A percentile compares a stretch with the other conserved stretches of the same genome.
These are phyloP conservation scores for Papilio protenor DNA, from an alignment of 2,888 invertebrate genomes.

Conservation along the genomic window DNA sequence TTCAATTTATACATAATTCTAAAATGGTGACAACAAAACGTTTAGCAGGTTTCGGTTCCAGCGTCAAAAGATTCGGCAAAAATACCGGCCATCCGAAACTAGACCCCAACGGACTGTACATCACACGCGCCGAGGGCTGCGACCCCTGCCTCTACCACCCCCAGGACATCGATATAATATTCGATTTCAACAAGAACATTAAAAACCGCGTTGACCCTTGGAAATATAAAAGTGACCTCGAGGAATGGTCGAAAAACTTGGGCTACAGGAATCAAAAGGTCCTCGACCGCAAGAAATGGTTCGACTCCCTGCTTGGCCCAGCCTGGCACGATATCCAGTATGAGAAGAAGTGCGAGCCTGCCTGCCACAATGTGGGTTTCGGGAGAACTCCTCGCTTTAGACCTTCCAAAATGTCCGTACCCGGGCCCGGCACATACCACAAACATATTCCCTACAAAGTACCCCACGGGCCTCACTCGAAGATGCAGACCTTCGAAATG, in stretches of 20 bases:
- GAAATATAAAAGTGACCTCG: constrained; percentile 70
- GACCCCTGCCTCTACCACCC: constrained; percentile 58
- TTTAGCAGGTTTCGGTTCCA: constrained; percentile 56
- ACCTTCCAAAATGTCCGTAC: constrained; percentile 52
- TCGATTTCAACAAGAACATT: constrained; percentile 57
- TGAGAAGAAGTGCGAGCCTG: constrained; percentile 55
- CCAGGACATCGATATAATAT: constrained; percentile 57
- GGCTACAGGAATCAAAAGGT: constrained; percentile 73
- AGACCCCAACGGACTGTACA: constrained; percentile 66
- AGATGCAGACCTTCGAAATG: constrained; percentile 65
- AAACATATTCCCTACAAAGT: constrained; percentile 63
- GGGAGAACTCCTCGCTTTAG: constrained; percentile 64
- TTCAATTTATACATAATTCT: not conserved
- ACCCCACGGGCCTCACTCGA: constrained; percentile 69
- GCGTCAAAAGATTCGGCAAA: constrained; percentile 62
- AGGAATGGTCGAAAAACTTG: constrained; percentile 73
- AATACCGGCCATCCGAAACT: constrained; percentile 67
- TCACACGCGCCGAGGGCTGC: constrained; percentile 39
- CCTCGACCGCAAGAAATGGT: constrained; percentile 61
- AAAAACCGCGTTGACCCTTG: constrained; percentile 66
- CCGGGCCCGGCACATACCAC: constrained; percentile 74
- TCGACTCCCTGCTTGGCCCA: constrained; percentile 64
- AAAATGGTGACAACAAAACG: constrained; percentile 45
- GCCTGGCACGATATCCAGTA: constrained; percentile 66
- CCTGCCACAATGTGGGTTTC: constrained; percentile 69